Conservation (phyloP, 2,888 invertebrate species). For the Drosophila suboccidentalis region DNA sequence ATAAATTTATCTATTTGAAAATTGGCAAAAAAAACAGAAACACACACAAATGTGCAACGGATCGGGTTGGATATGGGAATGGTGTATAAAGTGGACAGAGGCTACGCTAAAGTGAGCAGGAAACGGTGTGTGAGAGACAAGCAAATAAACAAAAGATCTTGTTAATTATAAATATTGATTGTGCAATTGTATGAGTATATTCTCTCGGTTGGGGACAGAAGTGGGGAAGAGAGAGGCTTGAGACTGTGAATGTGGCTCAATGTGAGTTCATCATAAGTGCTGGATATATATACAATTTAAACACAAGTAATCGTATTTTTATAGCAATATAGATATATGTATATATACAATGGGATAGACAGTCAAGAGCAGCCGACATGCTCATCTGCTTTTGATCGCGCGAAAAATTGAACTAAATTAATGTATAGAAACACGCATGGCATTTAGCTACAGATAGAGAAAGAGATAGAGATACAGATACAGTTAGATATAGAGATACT, state of each 20-base stretch:
- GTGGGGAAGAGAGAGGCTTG: constrained; percentile 11
- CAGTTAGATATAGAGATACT: constrained; percentile 2
- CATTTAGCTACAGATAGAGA: constrained; percentile 39
- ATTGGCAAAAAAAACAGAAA: constrained; percentile 36
- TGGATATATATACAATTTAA: constrained; percentile 53
- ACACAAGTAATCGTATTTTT: constrained; percentile 43
- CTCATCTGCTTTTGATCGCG: constrained; percentile 80
- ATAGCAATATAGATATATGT: constrained; percentile 30
- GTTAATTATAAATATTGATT: constrained; percentile 79
- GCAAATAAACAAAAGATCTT: constrained; percentile 71
- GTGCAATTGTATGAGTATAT: constrained; percentile 53
- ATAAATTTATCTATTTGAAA: constrained; percentile 68
- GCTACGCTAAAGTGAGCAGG: constrained; percentile 78
- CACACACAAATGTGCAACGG: constrained; percentile 24
- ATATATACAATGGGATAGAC: constrained; percentile 48
- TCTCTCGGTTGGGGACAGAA: background rate
- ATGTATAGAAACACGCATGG: constrained; percentile 75
- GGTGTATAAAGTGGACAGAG: constrained; percentile 32
- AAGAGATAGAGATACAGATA: constrained; percentile 22
- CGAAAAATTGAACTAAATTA: constrained; percentile 81
- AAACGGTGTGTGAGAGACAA: constrained; percentile 65
- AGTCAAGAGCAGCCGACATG: constrained; percentile 61
- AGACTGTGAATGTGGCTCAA: constrained; percentile 15
- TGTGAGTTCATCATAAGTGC: constrained; percentile 57
- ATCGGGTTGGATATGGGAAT: background rate